Evolutionary conservation across 2,797 vertebrate species (phyloP).

Genomic region (Tragopan temminckii): DNA sequence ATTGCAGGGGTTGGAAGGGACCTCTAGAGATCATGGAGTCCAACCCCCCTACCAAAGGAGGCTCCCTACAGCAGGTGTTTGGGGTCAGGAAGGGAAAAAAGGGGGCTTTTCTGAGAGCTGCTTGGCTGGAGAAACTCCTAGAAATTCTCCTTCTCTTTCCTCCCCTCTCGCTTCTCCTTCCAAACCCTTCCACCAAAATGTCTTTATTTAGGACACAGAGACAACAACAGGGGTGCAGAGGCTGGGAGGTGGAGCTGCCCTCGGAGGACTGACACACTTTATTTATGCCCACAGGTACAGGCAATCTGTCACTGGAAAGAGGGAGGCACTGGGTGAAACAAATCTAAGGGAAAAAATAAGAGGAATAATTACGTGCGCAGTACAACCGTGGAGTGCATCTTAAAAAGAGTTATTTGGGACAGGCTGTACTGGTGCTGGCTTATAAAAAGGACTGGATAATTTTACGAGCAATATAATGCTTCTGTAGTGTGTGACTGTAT

Average conservation of each 20-base stretch:
- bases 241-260: background rate
- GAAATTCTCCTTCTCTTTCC: background rate
- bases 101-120: background rate
- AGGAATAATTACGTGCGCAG: conserved; percentile 47
- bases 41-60: too few relatives aligned
- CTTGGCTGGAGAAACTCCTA: background rate
- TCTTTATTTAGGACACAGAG: background rate
- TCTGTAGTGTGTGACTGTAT: conserved; percentile 13
- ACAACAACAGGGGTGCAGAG: background rate
- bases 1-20: too few relatives aligned
- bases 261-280: background rate
- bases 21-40: too few relatives aligned
- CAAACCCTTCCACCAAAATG: background rate
- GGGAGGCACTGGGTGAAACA: conserved; percentile 1
- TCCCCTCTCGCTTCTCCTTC: background rate
- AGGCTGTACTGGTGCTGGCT: conserved; percentile 47
- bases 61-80: background rate
- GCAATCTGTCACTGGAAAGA: background rate
- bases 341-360: conserved; percentile 24
- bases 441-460: conserved; percentile 61
- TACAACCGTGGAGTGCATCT: conserved; percentile 28
- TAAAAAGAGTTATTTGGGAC: conserved; percentile 58
- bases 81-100: background rate
- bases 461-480: conserved; percentile 60
- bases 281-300: conserved; percentile 29